Evolutionary conservation across 2,888 invertebrate genomes (phyloP).

Genomic region (Pyrrhia umbra): DNA sequence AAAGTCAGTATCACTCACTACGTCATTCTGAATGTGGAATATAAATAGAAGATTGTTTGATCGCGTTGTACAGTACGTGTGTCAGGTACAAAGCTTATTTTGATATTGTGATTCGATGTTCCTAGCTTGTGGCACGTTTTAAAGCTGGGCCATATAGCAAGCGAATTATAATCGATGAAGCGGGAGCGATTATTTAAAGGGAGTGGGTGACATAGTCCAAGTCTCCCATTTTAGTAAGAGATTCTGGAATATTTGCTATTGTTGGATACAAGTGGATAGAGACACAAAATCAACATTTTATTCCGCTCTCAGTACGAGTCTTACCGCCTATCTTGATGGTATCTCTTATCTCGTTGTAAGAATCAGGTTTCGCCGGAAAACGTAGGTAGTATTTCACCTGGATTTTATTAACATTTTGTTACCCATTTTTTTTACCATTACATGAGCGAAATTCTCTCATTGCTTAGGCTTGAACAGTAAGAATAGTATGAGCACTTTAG

Average conservation of each 20-base stretch:
- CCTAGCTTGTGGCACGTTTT: slow-evolving; percentile 18
- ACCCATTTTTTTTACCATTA: too few relatives aligned
- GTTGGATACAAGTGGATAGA: too few relatives aligned
- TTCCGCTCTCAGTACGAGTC: too few relatives aligned
- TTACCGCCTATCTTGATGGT: background rate
- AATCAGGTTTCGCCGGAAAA: background rate
- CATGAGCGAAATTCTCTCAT: background rate
- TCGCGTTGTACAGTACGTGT: slow-evolving; percentile 21
- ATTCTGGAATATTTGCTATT: too few relatives aligned
- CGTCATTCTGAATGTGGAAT: slow-evolving; percentile 7
- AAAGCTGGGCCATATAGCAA: slow-evolving; percentile 9
- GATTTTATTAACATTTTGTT: background rate
- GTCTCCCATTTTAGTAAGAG: too few relatives aligned
- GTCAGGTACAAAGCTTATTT: slow-evolving; percentile 33
- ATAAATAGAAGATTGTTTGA: slow-evolving; percentile 5
- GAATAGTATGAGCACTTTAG: too few relatives aligned
- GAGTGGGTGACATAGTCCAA: too few relatives aligned
- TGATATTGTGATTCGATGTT: slow-evolving; percentile 32
- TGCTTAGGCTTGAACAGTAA: background rate
- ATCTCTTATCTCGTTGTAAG: background rate
- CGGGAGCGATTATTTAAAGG: too few relatives aligned
- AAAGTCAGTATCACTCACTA: background rate
- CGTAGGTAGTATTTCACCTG: background rate
- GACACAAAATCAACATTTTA: too few relatives aligned
- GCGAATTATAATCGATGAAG: too few relatives aligned